These are phyloP conservation scores for Aspidapion aeneum DNA, from an alignment of 2,888 invertebrate genomes.

Conservation along the genomic window DNA sequence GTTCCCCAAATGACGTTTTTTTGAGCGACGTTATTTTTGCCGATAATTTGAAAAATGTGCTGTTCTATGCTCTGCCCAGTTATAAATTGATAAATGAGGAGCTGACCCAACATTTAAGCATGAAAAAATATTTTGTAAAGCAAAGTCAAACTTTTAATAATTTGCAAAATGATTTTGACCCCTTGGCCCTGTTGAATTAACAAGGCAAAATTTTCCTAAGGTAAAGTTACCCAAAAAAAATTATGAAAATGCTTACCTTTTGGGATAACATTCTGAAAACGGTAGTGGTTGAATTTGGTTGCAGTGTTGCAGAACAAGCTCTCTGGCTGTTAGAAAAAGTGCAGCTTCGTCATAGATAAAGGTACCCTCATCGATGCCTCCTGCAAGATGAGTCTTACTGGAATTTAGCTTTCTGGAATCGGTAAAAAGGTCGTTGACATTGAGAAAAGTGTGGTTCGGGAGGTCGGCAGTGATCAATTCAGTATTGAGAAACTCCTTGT, in stretches of 20 bases:
- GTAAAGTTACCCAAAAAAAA: too few species aligned
- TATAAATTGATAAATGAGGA: too few species aligned
- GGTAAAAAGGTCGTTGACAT: not conserved
- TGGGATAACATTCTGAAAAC: slow-evolving; percentile 66
- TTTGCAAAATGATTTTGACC: too few species aligned
- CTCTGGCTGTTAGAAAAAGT: slow-evolving; percentile 37
- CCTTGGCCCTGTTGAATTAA: too few species aligned
- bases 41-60: too few species aligned
- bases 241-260: slow-evolving; percentile 59
- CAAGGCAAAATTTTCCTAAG: too few species aligned
- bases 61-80: too few species aligned
- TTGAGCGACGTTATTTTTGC: too few species aligned
- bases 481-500: not conserved
- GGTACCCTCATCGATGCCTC: not conserved
- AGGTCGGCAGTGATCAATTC: not conserved
- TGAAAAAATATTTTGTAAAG: too few species aligned
- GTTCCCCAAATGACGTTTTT: too few species aligned
- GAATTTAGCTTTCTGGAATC: not conserved
- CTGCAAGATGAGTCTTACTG: not conserved
- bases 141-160: too few species aligned
- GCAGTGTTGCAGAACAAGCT: slow-evolving; percentile 61
- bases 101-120: too few species aligned
- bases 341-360: slow-evolving; percentile 11
- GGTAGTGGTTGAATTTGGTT: slow-evolving; percentile 58
- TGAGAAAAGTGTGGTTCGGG: not conserved